Conservation (phyloP, 2,113 vertebrate species). For the Formicarius rufipectus region DNA sequence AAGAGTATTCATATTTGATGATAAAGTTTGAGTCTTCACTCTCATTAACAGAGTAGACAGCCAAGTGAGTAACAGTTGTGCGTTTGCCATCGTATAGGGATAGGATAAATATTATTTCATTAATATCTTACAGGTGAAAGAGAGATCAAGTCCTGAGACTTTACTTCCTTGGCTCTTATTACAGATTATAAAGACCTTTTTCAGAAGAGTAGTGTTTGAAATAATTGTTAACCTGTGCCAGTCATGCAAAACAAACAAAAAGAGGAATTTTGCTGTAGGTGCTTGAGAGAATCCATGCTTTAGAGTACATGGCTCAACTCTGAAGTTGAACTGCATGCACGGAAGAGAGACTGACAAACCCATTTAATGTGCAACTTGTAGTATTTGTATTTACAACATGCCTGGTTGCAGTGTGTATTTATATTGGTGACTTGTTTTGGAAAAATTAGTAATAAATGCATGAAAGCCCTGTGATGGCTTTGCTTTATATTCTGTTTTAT, state of each 20-base stretch:
- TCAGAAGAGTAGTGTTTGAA: constrained; percentile 36
- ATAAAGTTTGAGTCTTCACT: not conserved
- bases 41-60: not conserved
- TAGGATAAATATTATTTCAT: not conserved
- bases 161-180: not conserved
- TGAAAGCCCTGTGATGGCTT: not conserved
- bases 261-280: constrained; percentile 38
- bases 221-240: constrained; percentile 59
- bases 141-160: not conserved
- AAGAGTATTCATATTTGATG: not conserved
- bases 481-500: not conserved
- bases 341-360: not conserved
- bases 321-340: not conserved
- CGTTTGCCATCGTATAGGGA: not conserved
- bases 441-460: not conserved
- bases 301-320: not conserved
- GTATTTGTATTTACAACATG: not conserved
- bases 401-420: not conserved
- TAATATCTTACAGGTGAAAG: not conserved
- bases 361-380: not conserved
- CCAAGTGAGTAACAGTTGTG: not conserved
- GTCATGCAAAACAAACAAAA: constrained; percentile 47
- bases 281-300: constrained; percentile 6
- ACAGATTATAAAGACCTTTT: constrained; percentile 1
- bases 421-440: not conserved